phyloP scores from a whole-genome alignment of 2,888 invertebrate genomes.

The Agrotis ipsilon region DNA sequence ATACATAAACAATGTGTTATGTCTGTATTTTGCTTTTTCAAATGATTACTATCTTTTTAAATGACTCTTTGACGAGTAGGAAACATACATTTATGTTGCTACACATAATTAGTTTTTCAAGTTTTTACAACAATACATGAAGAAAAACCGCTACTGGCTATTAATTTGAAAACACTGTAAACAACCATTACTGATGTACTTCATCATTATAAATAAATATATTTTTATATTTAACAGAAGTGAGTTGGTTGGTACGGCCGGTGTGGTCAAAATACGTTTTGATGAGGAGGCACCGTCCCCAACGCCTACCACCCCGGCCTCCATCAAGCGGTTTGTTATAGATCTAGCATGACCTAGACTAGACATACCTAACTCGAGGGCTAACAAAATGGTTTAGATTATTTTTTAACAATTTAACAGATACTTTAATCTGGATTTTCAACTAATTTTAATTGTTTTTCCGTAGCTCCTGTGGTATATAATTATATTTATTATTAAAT shows the following conservation, averaged over 20 bases:
- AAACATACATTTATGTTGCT: background rate
- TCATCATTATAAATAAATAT: slow-evolving; percentile 39
- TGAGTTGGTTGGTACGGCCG: slow-evolving; percentile 92
- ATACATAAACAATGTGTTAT: slow-evolving; percentile 5
- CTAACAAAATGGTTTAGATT: slow-evolving; percentile 71
- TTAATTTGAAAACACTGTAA: slow-evolving; percentile 12
- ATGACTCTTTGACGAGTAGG: background rate
- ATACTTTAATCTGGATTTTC: slow-evolving; percentile 32
- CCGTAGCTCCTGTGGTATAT: slow-evolving; percentile 37
- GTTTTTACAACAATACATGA: slow-evolving; percentile 23
- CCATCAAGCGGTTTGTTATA: slow-evolving; percentile 90
- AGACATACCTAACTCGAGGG: slow-evolving; percentile 84
- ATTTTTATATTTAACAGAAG: slow-evolving; percentile 89
- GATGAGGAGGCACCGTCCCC: slow-evolving; percentile 89
- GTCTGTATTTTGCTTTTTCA: too few species aligned
- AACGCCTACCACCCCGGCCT: slow-evolving; percentile 89
- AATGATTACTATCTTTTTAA: background rate
- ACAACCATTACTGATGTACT: slow-evolving; percentile 16
- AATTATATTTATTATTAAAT: slow-evolving; percentile 48
- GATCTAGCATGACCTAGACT: slow-evolving; percentile 83
- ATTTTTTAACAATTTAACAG: slow-evolving; percentile 54
- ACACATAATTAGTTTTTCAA: background rate
- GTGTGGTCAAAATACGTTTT: slow-evolving; percentile 91
- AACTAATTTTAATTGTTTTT: slow-evolving; percentile 48
- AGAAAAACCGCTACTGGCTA: slow-evolving; percentile 11